Percentiles rank a stretch among this genome's conserved stretches.
Evolutionary conservation across 2,888 invertebrate species (phyloP).

Genomic region (Eristalis arbustorum): DNA sequence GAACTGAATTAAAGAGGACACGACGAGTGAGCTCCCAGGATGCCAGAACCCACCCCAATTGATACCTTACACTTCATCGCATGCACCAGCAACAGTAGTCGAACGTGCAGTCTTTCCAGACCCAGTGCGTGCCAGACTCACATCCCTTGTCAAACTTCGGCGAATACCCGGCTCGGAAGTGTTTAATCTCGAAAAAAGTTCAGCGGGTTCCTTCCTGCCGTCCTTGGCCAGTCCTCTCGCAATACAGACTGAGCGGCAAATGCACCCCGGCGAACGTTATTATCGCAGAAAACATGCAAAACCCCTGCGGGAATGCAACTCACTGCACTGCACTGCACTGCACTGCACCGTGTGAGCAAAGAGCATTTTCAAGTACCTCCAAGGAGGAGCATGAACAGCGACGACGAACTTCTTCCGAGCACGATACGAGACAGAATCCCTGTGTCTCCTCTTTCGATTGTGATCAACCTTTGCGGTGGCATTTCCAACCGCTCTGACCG

Average conservation of each 20-base stretch:
- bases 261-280: slow-evolving; percentile 32
- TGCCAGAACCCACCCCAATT: background rate
- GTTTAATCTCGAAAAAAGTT: slow-evolving; percentile 60
- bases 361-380: slow-evolving; percentile 46
- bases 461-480: slow-evolving; percentile 16
- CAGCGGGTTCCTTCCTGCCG: slow-evolving; percentile 33
- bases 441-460: background rate
- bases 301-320: slow-evolving; percentile 23
- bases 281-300: slow-evolving; percentile 46
- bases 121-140: background rate
- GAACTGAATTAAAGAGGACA: no score
- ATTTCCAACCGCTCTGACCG: background rate
- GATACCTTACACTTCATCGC: background rate
- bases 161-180: slow-evolving; percentile 17
- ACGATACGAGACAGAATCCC: background rate
- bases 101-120: background rate
- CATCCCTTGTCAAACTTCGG: background rate
- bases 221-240: background rate
- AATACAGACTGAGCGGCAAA: slow-evolving; percentile 2
- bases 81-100: background rate
- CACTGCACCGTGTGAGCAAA: slow-evolving; percentile 11
- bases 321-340: slow-evolving; percentile 26
- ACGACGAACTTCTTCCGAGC: slow-evolving; percentile 3
- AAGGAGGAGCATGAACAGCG: background rate
- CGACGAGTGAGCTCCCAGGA: background rate